Conservation (phyloP, 2,113 vertebrate species). For the Ammodytes dubius region DNA sequence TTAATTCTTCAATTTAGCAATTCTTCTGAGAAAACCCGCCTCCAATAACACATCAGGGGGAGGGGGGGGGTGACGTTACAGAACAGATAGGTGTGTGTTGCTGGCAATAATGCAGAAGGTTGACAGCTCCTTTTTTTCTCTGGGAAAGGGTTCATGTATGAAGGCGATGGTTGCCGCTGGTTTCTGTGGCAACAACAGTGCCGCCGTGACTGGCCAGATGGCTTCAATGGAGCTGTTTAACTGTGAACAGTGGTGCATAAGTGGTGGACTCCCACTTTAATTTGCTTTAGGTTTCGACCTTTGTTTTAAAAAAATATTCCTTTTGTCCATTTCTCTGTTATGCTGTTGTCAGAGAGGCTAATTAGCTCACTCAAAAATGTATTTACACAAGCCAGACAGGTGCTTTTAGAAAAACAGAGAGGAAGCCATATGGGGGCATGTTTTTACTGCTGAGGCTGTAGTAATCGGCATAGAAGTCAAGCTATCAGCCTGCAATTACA, state of each 20-base stretch:
- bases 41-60: neutral
- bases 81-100: slow-evolving; percentile 21
- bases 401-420: slow-evolving; percentile 54
- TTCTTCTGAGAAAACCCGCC: neutral
- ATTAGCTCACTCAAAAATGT: slow-evolving; percentile 71
- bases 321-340: slow-evolving; percentile 60
- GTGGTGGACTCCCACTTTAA: slow-evolving; percentile 56
- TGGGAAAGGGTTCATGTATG: slow-evolving; percentile 13
- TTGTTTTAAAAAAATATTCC: slow-evolving; percentile 52
- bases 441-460: slow-evolving; percentile 48
- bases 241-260: slow-evolving; percentile 37
- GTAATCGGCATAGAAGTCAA: slow-evolving; percentile 62
- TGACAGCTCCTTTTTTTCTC: slow-evolving; percentile 6
- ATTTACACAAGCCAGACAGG: slow-evolving; percentile 59
- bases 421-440: slow-evolving; percentile 39
- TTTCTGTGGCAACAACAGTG: slow-evolving; percentile 64
- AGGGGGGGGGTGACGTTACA: neutral
- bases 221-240: slow-evolving; percentile 52
- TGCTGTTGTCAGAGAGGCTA: slow-evolving; percentile 62
- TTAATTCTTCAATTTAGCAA: slow-evolving; percentile 22
- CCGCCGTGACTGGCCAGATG: slow-evolving; percentile 47
- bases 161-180: slow-evolving; percentile 23
- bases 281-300: slow-evolving; percentile 48
- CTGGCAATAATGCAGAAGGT: slow-evolving; percentile 14
- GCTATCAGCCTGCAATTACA: slow-evolving; percentile 71